These are phyloP conservation scores for Thryonomys swinderianus DNA, from an alignment of 2,113 vertebrate genomes.

Conservation along the genomic window DNA sequence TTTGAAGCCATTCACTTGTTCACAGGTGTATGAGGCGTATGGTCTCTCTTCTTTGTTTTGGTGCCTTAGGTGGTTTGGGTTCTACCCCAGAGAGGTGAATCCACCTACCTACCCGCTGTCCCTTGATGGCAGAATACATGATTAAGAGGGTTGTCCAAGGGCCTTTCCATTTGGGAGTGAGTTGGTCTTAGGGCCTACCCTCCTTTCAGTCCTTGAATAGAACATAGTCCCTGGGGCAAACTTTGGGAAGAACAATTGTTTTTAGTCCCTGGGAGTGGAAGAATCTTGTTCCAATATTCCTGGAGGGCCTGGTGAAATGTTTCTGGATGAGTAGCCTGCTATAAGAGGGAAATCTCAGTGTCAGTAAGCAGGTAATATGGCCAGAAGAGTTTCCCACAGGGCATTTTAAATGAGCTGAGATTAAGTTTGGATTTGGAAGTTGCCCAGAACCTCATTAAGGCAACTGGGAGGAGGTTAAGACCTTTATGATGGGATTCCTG, in stretches of 20 bases:
- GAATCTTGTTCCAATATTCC: neutral
- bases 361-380: neutral
- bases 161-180: neutral
- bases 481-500: neutral
- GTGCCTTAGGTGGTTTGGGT: neutral
- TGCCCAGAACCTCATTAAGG: neutral
- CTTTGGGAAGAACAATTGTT: neutral
- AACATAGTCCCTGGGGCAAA: neutral
- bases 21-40: neutral
- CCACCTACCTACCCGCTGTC: neutral
- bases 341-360: neutral
- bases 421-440: neutral
- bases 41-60: neutral
- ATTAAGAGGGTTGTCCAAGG: neutral
- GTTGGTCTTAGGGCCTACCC: neutral
- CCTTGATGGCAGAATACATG: neutral
- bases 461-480: neutral
- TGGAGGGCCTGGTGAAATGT: neutral
- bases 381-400: neutral
- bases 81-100: neutral
- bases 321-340: neutral
- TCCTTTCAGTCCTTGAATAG: neutral
- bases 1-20: neutral
- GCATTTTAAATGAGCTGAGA: neutral
- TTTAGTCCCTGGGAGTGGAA: neutral